These are phyloP conservation scores for Pterocles orientalis DNA, from an alignment of 2,113 vertebrate species.

Conservation along the genomic window DNA sequence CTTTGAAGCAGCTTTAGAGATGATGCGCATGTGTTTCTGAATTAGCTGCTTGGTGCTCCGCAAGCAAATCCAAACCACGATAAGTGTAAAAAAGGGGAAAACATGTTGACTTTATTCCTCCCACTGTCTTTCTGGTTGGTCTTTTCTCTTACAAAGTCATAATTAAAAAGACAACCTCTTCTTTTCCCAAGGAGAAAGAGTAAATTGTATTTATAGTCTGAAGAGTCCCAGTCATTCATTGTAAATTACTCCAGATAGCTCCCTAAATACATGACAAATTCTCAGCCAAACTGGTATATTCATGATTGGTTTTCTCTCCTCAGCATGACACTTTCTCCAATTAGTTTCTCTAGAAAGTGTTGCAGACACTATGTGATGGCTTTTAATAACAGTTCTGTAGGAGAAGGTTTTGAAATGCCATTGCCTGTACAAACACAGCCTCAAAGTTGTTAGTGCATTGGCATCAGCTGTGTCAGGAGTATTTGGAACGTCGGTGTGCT, in stretches of 20 bases:
- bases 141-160: conserved; percentile 38
- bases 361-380: conserved; percentile 6
- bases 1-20: neutral
- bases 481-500: neutral
- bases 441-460: neutral
- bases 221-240: conserved; percentile 37
- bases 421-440: neutral
- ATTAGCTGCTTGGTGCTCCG: neutral
- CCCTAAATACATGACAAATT: conserved; percentile 48
- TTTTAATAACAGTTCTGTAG: conserved; percentile 24
- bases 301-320: conserved; percentile 33
- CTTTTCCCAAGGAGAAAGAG: conserved; percentile 15
- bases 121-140: conserved; percentile 27
- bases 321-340: conserved; percentile 23
- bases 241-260: conserved; percentile 44
- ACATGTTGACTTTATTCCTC: neutral
- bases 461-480: neutral
- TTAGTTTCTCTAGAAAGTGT: conserved; percentile 27
- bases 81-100: neutral
- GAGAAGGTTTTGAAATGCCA: conserved; percentile 17
- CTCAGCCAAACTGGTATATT: conserved; percentile 29
- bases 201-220: conserved; percentile 49
- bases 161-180: conserved; percentile 44
- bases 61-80: neutral
- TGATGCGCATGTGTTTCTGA: neutral